A percentile compares a stretch with the other conserved stretches of the same genome.
These are phyloP conservation scores for Penaeus monodon DNA, from an alignment of 2,888 invertebrate genomes.

Conservation along the genomic window DNA sequence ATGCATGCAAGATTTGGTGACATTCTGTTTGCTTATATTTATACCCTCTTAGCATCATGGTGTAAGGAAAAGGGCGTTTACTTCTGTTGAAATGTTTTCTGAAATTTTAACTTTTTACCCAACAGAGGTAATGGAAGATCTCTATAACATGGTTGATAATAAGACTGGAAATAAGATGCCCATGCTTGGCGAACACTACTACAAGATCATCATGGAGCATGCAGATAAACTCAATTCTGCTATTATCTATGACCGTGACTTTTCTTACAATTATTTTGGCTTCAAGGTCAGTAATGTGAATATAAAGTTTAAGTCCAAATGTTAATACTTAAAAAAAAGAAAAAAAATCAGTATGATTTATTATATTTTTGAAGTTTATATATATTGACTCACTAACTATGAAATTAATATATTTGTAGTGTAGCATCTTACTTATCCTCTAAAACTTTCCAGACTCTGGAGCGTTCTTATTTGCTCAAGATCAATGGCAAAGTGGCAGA, in stretches of 20 bases:
- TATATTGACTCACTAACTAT: not conserved
- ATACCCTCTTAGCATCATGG: no score
- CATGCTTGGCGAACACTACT: slow-evolving; percentile 87
- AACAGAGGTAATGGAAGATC: slow-evolving; percentile 89
- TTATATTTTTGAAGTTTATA: not conserved
- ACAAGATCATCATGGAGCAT: slow-evolving; percentile 85
- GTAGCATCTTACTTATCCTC: no score
- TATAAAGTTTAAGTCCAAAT: not conserved
- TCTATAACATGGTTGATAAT: slow-evolving; percentile 83
- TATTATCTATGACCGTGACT: slow-evolving; percentile 97
- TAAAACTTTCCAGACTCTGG: slow-evolving; percentile 78
- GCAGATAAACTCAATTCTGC: slow-evolving; percentile 93
- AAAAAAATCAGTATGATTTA: no score
- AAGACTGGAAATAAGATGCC: slow-evolving; percentile 81
- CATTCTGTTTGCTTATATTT: no score
- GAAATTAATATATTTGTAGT: not conserved
- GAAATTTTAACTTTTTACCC: slow-evolving; percentile 66
- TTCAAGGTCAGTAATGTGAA: slow-evolving; percentile 78
- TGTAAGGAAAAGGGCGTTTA: no score
- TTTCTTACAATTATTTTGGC: slow-evolving; percentile 98
- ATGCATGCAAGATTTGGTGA: not conserved
- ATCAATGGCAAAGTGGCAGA: slow-evolving; percentile 93
- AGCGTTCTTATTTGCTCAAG: slow-evolving; percentile 93
- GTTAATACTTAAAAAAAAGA: no score
- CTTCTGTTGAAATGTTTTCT: not conserved